Conservation (phyloP, 2,797 vertebrate genomes). For the Phaenicophaeus curvirostris region DNA sequence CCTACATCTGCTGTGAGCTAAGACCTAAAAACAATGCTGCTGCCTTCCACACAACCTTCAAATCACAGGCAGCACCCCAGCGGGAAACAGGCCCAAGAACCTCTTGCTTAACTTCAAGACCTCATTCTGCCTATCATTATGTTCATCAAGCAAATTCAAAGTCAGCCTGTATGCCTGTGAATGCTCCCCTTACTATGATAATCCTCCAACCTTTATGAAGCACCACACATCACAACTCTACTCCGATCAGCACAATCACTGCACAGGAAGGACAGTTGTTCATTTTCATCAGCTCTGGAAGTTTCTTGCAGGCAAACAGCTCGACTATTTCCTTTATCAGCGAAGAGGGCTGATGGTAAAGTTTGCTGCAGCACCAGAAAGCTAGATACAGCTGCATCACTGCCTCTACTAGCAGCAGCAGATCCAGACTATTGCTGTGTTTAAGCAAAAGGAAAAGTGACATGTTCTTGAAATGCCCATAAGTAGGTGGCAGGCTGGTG, state of each 20-base stretch:
- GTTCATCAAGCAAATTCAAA: not conserved
- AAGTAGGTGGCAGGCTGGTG: slow-evolving; percentile 35
- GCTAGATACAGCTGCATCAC: not conserved
- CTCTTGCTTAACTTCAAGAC: not conserved
- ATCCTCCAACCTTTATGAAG: not conserved
- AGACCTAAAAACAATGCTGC: not conserved
- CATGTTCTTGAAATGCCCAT: not conserved
- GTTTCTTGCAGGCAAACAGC: not conserved
- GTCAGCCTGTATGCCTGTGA: not conserved
- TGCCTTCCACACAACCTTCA: not conserved
- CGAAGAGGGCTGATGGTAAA: not conserved
- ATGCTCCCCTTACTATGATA: not conserved
- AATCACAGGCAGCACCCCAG: not conserved
- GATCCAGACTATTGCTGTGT: not conserved
- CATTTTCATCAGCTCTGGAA: not conserved
- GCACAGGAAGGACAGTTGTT: not conserved
- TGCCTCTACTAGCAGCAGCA: not conserved
- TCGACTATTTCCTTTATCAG: not conserved
- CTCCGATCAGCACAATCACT: not conserved
- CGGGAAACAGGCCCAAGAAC: not conserved
- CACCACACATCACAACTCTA: not conserved
- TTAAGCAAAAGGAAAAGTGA: slow-evolving; percentile 7
- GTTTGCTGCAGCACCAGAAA: not conserved
- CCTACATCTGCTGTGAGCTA: not conserved
- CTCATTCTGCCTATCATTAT: not conserved